These are phyloP conservation scores for Ellobius talpinus DNA, from an alignment of 2,113 vertebrate genomes.

Conservation along the genomic window DNA sequence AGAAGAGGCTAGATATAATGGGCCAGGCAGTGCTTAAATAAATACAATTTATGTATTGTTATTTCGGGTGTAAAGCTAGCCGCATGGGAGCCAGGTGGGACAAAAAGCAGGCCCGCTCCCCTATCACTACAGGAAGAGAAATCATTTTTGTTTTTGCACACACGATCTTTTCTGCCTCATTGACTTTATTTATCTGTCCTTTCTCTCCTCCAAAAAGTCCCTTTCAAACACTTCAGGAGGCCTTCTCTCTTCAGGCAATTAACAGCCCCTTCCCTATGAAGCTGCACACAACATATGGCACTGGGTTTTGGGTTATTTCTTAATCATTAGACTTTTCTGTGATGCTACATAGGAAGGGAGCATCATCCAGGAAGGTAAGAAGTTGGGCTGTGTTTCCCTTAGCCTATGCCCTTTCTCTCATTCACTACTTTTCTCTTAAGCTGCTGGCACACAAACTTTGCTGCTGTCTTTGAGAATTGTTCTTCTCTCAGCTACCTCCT, in stretches of 20 bases:
- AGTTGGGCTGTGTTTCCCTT: neutral
- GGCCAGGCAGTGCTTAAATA: too few species aligned
- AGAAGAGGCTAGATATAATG: too few species aligned
- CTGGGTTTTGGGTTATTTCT: neutral
- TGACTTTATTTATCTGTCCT: neutral
- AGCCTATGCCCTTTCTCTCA: neutral
- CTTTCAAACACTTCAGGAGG: neutral
- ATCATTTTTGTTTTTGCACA: neutral
- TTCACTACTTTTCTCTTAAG: neutral
- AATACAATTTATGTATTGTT: too few species aligned
- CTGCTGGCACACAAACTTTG: neutral
- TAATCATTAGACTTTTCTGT: neutral
- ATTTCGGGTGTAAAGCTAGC: too few species aligned
- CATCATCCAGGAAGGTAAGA: neutral
- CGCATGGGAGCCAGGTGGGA: too few species aligned
- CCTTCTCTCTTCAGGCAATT: slow-evolving; percentile 9
- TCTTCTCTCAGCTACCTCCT: neutral
- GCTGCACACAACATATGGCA: neutral
- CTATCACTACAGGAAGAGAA: too few species aligned
- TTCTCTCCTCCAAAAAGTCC: slow-evolving; percentile 39
- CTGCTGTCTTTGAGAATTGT: neutral
- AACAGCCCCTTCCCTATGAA: neutral
- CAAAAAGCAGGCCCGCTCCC: too few species aligned
- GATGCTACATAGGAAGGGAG: neutral
- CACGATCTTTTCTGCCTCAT: neutral